Conservation (phyloP, 2,888 invertebrate species). For the Drosophila mercatorum region DNA sequence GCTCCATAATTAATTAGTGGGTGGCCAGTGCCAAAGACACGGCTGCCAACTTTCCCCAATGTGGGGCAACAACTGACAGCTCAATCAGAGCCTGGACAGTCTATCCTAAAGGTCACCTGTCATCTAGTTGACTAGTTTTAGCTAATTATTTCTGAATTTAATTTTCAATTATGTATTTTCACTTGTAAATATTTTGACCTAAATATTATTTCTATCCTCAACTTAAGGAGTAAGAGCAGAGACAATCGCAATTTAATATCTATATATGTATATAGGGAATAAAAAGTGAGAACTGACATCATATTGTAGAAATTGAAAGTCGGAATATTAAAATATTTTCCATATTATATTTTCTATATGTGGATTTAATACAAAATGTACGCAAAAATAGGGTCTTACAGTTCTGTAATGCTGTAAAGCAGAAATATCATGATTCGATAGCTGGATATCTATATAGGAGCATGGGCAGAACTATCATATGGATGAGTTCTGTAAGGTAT, state of each 20-base stretch:
- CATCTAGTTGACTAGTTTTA: neutral
- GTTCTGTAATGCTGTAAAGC: too few species aligned
- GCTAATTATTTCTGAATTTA: neutral
- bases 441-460: too few species aligned
- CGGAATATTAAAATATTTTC: too few species aligned
- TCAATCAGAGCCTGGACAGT: conserved; percentile 5
- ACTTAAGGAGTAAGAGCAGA: neutral
- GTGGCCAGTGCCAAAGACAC: neutral
- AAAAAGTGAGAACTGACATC: neutral
- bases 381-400: too few species aligned
- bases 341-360: too few species aligned
- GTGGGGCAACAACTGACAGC: conserved; percentile 8
- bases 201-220: neutral
- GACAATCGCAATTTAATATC: neutral
- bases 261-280: neutral
- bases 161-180: neutral
- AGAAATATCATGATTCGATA: too few species aligned
- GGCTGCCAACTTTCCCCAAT: conserved; percentile 1
- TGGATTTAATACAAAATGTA: too few species aligned
- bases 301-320: too few species aligned
- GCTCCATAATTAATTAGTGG: conserved; percentile 63
- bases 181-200: neutral
- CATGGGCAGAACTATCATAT: too few species aligned
- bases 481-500: too few species aligned
- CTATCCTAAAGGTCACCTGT: neutral